phyloP scores from a whole-genome alignment of 2,888 invertebrate species.

The Thereva unica region DNA sequence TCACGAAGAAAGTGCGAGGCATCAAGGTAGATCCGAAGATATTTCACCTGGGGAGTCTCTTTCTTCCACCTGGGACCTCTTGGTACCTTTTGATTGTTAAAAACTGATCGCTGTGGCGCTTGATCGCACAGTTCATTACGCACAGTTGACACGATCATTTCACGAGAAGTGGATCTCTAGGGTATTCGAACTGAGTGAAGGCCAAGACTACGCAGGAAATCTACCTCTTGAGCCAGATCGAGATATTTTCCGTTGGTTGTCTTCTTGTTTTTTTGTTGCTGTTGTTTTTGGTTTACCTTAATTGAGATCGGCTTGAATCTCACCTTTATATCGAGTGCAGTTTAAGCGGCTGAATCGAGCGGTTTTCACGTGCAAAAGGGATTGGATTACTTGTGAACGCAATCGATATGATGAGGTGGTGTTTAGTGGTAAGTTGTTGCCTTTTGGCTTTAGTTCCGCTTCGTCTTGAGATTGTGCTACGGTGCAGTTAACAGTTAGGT shows the following conservation, averaged over 20 bases:
- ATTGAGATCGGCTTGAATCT: no score
- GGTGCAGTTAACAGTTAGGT: conserved; percentile 3
- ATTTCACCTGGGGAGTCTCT: conserved; percentile 8
- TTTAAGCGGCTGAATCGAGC: conserved; percentile 1
- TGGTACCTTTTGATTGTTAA: conserved; percentile 51
- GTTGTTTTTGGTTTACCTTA: no score
- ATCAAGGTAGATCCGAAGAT: conserved; percentile 3
- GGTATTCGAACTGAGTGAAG: conserved; percentile 31
- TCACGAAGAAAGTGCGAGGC: conserved; percentile 26
- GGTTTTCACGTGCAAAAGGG: not conserved
- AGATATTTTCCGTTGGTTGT: no score
- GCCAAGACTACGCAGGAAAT: not conserved
- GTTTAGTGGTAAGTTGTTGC: conserved; percentile 38
- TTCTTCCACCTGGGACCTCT: not conserved
- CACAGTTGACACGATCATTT: conserved; percentile 54
- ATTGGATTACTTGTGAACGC: conserved; percentile 15
- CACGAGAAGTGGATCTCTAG: conserved; percentile 39
- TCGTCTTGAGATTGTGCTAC: conserved; percentile 1
- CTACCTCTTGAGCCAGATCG: not conserved
- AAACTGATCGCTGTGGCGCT: conserved; percentile 51
- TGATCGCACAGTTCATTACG: conserved; percentile 55
- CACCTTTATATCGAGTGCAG: no score
- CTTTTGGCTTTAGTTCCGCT: not conserved
- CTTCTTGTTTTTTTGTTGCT: no score
- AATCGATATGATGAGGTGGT: conserved; percentile 32